Evolutionary conservation across 2,797 vertebrate genomes (phyloP), one percentile per base, ranked within the genome.

Genomic region (Notoglanidium macrostoma): DNA sequence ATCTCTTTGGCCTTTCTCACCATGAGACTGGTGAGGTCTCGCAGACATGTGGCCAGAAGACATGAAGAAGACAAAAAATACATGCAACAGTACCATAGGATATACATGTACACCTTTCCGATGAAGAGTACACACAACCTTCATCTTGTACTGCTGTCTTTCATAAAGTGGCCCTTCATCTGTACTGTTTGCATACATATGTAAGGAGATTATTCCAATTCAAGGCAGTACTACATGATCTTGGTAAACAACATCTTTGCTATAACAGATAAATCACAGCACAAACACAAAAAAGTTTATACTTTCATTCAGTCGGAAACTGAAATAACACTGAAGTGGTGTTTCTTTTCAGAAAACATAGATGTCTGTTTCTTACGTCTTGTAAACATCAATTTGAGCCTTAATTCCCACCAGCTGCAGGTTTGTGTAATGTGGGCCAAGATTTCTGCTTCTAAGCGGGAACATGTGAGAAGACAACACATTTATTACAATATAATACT

Each of bases 351-450:
- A 55, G 57, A 80, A 83, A 88, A 91, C 81, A 87, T 90, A 74
- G 74, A 91, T 92, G 93, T 91, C 88, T 92, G 77, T 94, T 92
- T 89, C 90, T 92, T 87, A 91, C 91, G 92, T 94, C 93, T 95
- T 95, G 95, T 95, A 95, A 96, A 96, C 95, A 95, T 91, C 91
- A 91, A 95, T 95, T 94, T 94, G 87, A 93, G 92, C 91, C 63
- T 89, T 95, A 95, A 95, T 94, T 93, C 88, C 92, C 91, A 95
- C 94, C 95, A 95, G 93, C 94, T 95, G 95, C 95, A 90, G 90
- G 86, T 59, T 67, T 51, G 32, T 26, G 19, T 21, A 77, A 35
- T 32, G 32, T 35, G 65, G 70, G 85, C 87, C 85, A 79, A 88
- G 89, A 87, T 21, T 80, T 91, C 89, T 92, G 91, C 90, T 92